Conservation (phyloP, 2,888 invertebrate species). For the Ferdinandea cuprea region DNA sequence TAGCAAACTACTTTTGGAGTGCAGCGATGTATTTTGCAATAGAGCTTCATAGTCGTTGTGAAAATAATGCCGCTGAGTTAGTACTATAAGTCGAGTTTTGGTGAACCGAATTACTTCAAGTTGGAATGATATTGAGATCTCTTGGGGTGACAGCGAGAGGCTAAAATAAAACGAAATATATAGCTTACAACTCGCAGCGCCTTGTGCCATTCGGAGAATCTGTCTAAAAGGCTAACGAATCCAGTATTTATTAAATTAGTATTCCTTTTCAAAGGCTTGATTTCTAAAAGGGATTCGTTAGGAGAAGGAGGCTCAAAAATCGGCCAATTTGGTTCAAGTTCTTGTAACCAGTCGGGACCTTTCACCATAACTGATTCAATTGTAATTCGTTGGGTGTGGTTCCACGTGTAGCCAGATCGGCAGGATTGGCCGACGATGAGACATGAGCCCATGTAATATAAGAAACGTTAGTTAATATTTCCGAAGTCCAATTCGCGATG, state of each 20-base stretch:
- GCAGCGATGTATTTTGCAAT: background rate
- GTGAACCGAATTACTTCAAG: background rate
- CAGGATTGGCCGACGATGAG: background rate
- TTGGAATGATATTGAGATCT: background rate
- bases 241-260: background rate
- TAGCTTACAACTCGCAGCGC: background rate
- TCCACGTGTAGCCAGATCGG: slow-evolving; percentile 13
- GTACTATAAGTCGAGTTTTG: background rate
- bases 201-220: background rate
- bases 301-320: background rate
- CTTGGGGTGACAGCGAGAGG: background rate
- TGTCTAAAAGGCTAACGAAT: background rate
- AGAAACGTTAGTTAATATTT: slow-evolving; percentile 3
- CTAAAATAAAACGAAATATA: background rate
- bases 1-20: background rate
- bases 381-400: background rate
- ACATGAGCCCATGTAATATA: background rate
- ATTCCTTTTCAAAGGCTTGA: background rate
- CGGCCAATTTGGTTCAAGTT: background rate
- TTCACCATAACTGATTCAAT: background rate
- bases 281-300: background rate
- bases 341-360: background rate
- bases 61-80: background rate
- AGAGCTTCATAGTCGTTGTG: background rate
- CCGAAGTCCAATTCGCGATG: slow-evolving; percentile 47